Conservation (phyloP, 1,140 invertebrate genomes). For the Pseudomyrmex sp. region DNA sequence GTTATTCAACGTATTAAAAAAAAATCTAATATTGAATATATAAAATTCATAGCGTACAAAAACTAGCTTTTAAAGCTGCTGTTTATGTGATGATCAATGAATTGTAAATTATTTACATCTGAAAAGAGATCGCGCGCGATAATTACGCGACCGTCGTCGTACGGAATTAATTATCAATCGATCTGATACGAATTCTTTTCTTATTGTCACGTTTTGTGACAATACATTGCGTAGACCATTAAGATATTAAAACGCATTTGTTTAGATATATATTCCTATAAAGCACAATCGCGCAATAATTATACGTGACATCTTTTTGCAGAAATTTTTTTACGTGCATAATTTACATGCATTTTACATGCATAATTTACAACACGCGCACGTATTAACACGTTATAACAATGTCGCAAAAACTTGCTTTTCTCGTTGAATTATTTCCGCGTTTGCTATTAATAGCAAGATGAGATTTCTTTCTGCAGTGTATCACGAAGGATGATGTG, state of each 20-base stretch:
- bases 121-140: slow-evolving; percentile 44
- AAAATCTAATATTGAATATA: background rate
- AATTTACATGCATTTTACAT: slow-evolving; percentile 6
- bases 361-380: background rate
- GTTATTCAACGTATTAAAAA: too few species aligned
- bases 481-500: too few species aligned
- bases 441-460: background rate
- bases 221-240: background rate
- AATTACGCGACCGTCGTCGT: slow-evolving; percentile 12
- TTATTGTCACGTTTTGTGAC: background rate
- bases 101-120: slow-evolving; percentile 57
- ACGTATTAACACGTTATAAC: slow-evolving; percentile 14
- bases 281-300: background rate
- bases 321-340: background rate
- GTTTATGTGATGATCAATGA: slow-evolving; percentile 17
- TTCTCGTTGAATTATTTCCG: background rate
- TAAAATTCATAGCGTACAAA: background rate
- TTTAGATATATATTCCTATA: background rate
- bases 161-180: slow-evolving; percentile 54
- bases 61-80: slow-evolving; percentile 14
- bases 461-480: background rate
- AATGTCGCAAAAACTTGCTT: background rate
- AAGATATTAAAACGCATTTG: background rate
- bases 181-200: slow-evolving; percentile 6
- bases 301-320: background rate